Conservation (phyloP, 2,888 invertebrate genomes). For the Baccha elongata region DNA sequence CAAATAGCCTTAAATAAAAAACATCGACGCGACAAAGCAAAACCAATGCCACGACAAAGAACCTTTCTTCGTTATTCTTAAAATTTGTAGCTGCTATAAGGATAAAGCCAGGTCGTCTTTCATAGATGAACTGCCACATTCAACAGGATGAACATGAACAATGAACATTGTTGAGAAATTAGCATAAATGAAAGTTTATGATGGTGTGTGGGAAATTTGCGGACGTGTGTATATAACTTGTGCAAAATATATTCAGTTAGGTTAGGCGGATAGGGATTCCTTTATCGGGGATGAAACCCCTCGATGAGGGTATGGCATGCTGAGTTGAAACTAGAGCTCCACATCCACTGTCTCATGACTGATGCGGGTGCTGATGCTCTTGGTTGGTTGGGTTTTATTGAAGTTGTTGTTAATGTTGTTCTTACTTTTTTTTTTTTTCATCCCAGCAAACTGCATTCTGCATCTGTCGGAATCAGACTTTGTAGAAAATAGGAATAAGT, state of each 20-base stretch:
- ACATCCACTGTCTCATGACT: slow-evolving; percentile 17
- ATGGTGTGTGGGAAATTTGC: slow-evolving; percentile 55
- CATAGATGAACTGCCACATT: slow-evolving; percentile 65
- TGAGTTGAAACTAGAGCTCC: not conserved
- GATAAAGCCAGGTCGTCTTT: slow-evolving; percentile 49
- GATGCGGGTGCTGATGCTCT: slow-evolving; percentile 29
- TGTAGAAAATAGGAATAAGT: slow-evolving; percentile 28
- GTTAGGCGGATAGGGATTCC: not conserved
- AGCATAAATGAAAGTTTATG: slow-evolving; percentile 69
- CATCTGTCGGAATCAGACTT: slow-evolving; percentile 63
- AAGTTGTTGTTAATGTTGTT: slow-evolving; percentile 41
- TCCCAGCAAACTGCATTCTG: slow-evolving; percentile 61
- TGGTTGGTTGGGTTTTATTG: slow-evolving; percentile 56
- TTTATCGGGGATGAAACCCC: not conserved
- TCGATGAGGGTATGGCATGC: not conserved
- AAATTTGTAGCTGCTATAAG: slow-evolving; percentile 11
- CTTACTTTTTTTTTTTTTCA: slow-evolving; percentile 30
- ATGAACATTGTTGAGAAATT: slow-evolving; percentile 65
- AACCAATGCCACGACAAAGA: slow-evolving; percentile 8
- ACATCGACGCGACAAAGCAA: slow-evolving; percentile 9
- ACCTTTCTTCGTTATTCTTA: slow-evolving; percentile 19
- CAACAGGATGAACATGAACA: slow-evolving; percentile 70
- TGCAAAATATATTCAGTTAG: slow-evolving; percentile 32
- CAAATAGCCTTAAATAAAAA: slow-evolving; percentile 15
- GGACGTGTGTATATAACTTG: slow-evolving; percentile 57